Evolutionary conservation across 2,797 vertebrate species (phyloP).

Genomic region (Spondyliosoma cantharus): DNA sequence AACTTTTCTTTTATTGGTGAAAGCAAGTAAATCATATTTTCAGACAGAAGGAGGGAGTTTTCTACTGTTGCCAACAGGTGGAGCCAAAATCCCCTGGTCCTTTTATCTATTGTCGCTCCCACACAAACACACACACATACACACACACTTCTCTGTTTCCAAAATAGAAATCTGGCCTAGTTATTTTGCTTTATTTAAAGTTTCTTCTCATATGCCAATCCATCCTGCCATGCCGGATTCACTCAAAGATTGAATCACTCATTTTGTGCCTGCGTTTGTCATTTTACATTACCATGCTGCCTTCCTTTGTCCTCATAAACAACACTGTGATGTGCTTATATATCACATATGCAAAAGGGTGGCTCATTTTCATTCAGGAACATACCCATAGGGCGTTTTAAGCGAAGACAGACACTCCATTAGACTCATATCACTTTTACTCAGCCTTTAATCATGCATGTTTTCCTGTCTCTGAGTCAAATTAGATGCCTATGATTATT

Average conservation of each 20-base stretch:
- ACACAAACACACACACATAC: not conserved
- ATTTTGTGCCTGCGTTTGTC: conserved; percentile 18
- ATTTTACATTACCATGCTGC: conserved; percentile 6
- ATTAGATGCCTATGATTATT: conserved; percentile 38
- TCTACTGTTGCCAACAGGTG: conserved; percentile 58
- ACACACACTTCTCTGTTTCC: conserved; percentile 13
- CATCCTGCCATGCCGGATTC: conserved; percentile 20
- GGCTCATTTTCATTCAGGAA: conserved; percentile 48
- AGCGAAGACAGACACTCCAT: conserved; percentile 36
- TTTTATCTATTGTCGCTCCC: conserved; percentile 15
- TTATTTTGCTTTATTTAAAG: conserved; percentile 30
- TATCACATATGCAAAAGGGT: conserved; percentile 20
- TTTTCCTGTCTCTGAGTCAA: conserved; percentile 16
- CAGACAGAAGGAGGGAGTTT: not conserved
- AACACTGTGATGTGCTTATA: conserved; percentile 7
- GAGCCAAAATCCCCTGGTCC: conserved; percentile 44
- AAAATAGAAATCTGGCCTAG: conserved; percentile 47
- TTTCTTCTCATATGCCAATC: not conserved
- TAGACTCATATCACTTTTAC: conserved; percentile 46
- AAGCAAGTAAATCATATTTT: conserved; percentile 3
- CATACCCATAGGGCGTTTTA: conserved; percentile 17
- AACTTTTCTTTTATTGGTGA: conserved; percentile 10
- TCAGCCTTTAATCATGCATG: conserved; percentile 41
- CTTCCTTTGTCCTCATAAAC: conserved; percentile 9
- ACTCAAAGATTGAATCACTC: conserved; percentile 29